Base-by-base conservation (phyloP, 2,113 vertebrate genomes). In the Nyctibius bracteatus region DNA sequence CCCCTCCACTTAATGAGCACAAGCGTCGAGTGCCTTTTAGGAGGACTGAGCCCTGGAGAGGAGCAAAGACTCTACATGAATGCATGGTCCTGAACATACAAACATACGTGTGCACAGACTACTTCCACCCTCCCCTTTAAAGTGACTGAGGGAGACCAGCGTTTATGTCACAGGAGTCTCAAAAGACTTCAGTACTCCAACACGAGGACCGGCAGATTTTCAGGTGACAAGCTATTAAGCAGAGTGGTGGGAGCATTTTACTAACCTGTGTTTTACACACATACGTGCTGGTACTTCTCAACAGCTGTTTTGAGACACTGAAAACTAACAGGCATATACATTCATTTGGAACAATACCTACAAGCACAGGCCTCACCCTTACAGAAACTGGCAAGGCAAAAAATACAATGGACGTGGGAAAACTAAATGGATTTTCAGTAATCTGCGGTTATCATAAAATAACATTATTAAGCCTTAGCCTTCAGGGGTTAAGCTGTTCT, bases 51-150 rank as follows among this genome's bases (percentile, higher is more conserved):
- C 2, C 10, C 55, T 7, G 18, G 10, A 74, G 14, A 30, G 35
- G 39, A 74, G 25, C 2, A 5, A 31, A 52, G 61, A 8, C 35
- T 43, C 39, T 14, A 9, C 2, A 30, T 1, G 31, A 39, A 46
- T 0, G 9, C 3, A 7, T 9, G 16, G 28, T 30, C 8, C 14
- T 8, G 25, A 12, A 12, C 27, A 31, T 7, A 14, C 16, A 11
- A 54, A 41, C 0, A 0, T 3, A 9, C 22, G 0, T 0, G 8
- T 5, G 33, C 77, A 19, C 14, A 25, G 24, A 19, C 9, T 4
- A 8, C 3, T 73, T 73, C 51, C 51, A 37, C 0, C 27, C 12
- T 47, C 24, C 22, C 31, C 27, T 41, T 24, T 24, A 4, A 3
- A 15, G 52, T 0, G 30, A 31, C 24, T 1, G 3, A 21, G 49